Evolutionary conservation across 2,113 vertebrate genomes (phyloP).

Genomic region (Nettapus auritus): DNA sequence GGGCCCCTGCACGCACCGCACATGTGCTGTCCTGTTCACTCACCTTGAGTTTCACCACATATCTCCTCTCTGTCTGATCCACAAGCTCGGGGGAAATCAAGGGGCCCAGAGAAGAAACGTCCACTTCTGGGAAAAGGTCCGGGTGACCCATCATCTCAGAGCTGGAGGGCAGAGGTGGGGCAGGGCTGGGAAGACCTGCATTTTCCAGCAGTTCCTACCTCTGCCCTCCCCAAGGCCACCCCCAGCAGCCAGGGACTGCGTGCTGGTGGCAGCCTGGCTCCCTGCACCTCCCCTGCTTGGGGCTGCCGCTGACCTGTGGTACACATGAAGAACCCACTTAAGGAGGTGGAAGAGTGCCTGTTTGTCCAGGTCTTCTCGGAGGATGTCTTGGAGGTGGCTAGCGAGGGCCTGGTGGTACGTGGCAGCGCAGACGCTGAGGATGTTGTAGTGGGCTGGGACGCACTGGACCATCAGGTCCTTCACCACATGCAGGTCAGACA

Average conservation of each 20-base stretch:
- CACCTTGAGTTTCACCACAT: constrained; percentile 89
- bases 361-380: constrained; percentile 88
- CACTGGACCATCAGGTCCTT: constrained; percentile 92
- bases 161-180: constrained; percentile 68
- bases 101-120: constrained; percentile 81
- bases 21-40: rapidly evolving
- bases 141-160: constrained; percentile 92
- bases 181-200: not conserved
- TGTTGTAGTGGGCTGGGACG: constrained; percentile 87
- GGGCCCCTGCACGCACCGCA: not conserved
- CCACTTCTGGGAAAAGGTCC: constrained; percentile 84
- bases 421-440: constrained; percentile 82
- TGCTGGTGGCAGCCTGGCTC: not conserved
- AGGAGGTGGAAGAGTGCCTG: constrained; percentile 91
- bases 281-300: not conserved
- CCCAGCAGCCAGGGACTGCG: not conserved
- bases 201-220: not conserved
- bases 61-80: constrained; percentile 89
- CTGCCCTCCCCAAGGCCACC: not conserved
- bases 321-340: constrained; percentile 89
- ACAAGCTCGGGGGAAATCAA: constrained; percentile 86
- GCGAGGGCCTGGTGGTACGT: constrained; percentile 86
- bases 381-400: constrained; percentile 84
- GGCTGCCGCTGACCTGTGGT: constrained; percentile 84
- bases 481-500: constrained; percentile 84